Base-by-base conservation (phyloP, 2,888 invertebrate species). In the Anticlea derivata region DNA sequence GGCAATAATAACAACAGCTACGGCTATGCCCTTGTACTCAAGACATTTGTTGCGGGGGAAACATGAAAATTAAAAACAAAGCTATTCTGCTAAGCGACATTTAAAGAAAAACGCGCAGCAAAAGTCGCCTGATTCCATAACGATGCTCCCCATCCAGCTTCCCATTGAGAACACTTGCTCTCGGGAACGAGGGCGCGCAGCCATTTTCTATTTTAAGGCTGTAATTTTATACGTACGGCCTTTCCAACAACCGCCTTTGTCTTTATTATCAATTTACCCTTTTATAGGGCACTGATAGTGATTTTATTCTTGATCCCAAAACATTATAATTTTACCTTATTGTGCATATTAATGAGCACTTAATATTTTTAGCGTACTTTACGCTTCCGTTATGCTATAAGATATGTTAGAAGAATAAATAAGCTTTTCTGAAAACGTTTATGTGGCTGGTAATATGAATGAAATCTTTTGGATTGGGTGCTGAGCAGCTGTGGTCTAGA, bases 141-240 rank as follows among this genome's bases (percentile, higher is more conserved):
- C 61, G 61, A 58, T 60, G 61, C 60, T 56, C 54, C 61, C 59
- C 48, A 51, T 55, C 56, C 52, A 59, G 51, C 45, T 56, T 52
- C 62, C 62, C 62, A 62, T 62, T 62, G 58, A 62, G 56, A 62
- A 62, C 62, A 62, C 62, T 62, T 62, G 62, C 62, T 58, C 59
- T 56, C 60, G 50, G 48, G 50, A 52, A 55, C 49, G 50, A 62
- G 62, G 58, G 58, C 52, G 60, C 60, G 55, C 60, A 54, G 60
- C 62, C 58, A 60, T 62, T 62, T 62, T 62, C 60, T 60, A 62
- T 62, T 62, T 59, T 62, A 62, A 62, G 62, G 56, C 60, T 60
- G 54, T 60, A 55, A 62, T 60, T 62, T 60, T 62, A 60, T 62
- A 58, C 35, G 40, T 48, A 51, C 46, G 43, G 50, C 56, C 55